Evolutionary conservation across 2,888 invertebrate species (phyloP).

Genomic region (Erpobdella octoculata): DNA sequence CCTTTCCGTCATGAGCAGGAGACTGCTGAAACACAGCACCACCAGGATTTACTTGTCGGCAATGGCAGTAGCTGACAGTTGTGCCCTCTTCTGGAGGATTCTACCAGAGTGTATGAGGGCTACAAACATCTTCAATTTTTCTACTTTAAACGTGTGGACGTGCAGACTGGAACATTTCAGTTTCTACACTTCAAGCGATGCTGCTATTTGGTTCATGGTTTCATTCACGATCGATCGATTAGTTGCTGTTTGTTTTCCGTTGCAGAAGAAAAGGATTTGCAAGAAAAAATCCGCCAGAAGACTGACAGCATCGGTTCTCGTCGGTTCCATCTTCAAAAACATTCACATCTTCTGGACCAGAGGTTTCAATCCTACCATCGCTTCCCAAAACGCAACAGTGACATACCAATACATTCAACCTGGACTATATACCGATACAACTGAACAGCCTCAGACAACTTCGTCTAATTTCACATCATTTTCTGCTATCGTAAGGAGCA

Average conservation of each 20-base stretch:
- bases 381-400: slow-evolving; percentile 7
- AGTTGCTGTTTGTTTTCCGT: slow-evolving; percentile 44
- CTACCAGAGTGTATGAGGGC: slow-evolving; percentile 37
- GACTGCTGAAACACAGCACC: slow-evolving; percentile 35
- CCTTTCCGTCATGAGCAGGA: slow-evolving; percentile 35
- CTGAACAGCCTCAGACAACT: not conserved
- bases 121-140: slow-evolving; percentile 23
- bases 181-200: slow-evolving; percentile 43
- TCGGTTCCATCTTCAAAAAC: slow-evolving; percentile 40
- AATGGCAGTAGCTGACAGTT: slow-evolving; percentile 36
- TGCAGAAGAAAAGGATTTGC: slow-evolving; percentile 41
- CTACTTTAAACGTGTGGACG: not conserved
- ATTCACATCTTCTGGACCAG: slow-evolving; percentile 45
- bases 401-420: no score
- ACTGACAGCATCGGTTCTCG: slow-evolving; percentile 36
- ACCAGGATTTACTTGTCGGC: slow-evolving; percentile 37
- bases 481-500: not conserved
- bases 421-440: not conserved
- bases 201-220: slow-evolving; percentile 47
- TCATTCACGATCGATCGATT: slow-evolving; percentile 46
- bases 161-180: slow-evolving; percentile 46
- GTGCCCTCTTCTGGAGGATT: slow-evolving; percentile 37
- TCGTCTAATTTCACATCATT: not conserved
- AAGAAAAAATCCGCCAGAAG: slow-evolving; percentile 38
- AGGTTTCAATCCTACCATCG: slow-evolving; percentile 34